These are phyloP conservation scores for Mamestra configurata DNA, from an alignment of 1,140 invertebrate species.

Conservation along the genomic window DNA sequence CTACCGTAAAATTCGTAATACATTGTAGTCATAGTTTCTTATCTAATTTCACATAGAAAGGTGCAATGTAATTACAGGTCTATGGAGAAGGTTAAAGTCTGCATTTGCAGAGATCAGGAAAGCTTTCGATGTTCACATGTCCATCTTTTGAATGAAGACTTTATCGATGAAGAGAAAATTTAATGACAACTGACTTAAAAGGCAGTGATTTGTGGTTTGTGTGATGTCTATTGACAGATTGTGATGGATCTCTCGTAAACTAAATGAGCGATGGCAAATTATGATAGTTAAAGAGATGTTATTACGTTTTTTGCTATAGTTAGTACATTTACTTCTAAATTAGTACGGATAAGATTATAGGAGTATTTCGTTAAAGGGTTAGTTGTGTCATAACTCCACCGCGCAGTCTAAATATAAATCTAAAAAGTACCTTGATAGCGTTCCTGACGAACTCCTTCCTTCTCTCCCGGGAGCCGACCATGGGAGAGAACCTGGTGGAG, in stretches of 20 bases:
- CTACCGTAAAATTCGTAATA: constrained; percentile 19
- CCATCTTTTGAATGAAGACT: background rate
- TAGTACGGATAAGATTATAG: too few species aligned
- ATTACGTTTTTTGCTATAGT: too few species aligned
- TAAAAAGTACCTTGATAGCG: constrained; percentile 90
- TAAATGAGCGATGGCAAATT: background rate
- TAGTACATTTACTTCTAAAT: too few species aligned
- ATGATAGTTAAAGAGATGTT: too few species aligned
- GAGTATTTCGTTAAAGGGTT: too few species aligned
- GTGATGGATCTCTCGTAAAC: background rate
- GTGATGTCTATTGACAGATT: background rate
- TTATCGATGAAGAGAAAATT: background rate
- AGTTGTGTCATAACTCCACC: too few species aligned
- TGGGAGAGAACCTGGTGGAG: constrained; percentile 94
- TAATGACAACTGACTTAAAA: background rate
- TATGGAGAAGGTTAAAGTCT: constrained; percentile 20
- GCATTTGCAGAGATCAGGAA: background rate
- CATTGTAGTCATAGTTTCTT: constrained; percentile 24
- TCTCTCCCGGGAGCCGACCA: constrained; percentile 93
- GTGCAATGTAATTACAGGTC: constrained; percentile 34
- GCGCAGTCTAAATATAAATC: too few species aligned
- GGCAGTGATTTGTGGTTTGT: background rate
- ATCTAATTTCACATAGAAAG: constrained; percentile 23
- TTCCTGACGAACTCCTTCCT: constrained; percentile 95
- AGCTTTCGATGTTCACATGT: background rate